phyloP scores from a whole-genome alignment of 2,888 invertebrate genomes.

The Noctua janthe region DNA sequence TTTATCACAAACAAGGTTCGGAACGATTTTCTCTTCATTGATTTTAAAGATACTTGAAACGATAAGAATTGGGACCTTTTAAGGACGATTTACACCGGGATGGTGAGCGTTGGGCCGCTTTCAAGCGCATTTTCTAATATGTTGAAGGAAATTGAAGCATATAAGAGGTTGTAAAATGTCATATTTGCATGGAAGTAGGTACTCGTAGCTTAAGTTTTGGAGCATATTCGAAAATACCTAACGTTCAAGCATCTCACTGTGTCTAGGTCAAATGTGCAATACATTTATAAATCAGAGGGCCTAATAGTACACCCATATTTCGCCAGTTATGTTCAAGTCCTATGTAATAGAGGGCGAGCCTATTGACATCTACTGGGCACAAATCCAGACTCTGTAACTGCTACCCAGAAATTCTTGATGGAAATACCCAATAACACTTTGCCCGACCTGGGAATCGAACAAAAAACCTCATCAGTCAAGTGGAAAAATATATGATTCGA shows the following conservation, averaged over 20 bases:
- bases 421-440: neutral
- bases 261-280: too few species aligned
- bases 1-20: slow-evolving; percentile 31
- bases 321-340: too few species aligned
- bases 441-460: neutral
- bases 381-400: too few species aligned
- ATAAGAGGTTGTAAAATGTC: neutral
- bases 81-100: neutral
- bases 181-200: neutral
- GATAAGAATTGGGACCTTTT: slow-evolving; percentile 23
- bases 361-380: too few species aligned
- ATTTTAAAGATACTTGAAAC: slow-evolving; percentile 22
- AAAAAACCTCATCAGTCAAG: too few species aligned
- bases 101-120: neutral
- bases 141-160: neutral
- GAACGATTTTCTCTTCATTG: slow-evolving; percentile 46
- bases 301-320: too few species aligned
- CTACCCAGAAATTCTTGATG: too few species aligned
- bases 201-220: neutral
- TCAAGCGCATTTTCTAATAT: neutral
- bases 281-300: too few species aligned
- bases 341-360: too few species aligned
- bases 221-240: neutral
- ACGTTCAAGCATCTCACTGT: too few species aligned
- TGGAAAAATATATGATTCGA: too few species aligned